Evolutionary conservation across 1,140 invertebrate genomes (phyloP).

Genomic region (Hyposmocoma kahamanoa): DNA sequence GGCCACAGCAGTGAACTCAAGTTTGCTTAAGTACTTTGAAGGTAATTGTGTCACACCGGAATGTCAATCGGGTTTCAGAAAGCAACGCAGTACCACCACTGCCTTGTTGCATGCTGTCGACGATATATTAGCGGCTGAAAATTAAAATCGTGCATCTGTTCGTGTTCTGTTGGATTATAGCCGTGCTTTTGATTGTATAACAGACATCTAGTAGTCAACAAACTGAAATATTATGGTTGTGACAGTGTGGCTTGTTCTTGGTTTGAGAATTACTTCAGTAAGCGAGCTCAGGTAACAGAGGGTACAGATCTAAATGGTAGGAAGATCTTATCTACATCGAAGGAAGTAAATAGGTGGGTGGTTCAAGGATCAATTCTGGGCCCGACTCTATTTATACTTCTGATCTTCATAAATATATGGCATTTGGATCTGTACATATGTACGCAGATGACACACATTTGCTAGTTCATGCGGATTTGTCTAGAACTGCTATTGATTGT

Average conservation of each 20-base stretch:
- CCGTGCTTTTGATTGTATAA: not conserved
- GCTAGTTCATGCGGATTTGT: not conserved
- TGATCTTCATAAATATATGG: not conserved
- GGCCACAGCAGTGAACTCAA: not conserved
- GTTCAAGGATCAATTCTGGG: conserved; percentile 4
- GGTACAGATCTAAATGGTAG: not conserved
- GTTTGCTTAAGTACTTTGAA: not conserved
- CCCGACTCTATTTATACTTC: conserved; percentile 1
- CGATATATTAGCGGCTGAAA: not conserved
- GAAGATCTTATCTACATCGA: not conserved
- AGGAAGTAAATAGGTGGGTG: not conserved
- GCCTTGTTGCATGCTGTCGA: not conserved
- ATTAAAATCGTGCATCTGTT: not conserved
- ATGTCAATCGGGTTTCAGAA: not conserved
- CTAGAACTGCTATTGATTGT: no score
- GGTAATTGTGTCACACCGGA: not conserved
- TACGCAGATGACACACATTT: not conserved
- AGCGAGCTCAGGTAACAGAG: not conserved
- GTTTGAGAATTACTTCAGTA: not conserved
- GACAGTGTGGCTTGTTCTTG: not conserved
- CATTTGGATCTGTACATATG: not conserved
- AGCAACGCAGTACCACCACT: not conserved
- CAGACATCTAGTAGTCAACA: not conserved
- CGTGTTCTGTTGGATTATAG: not conserved
- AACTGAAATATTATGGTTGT: conserved; percentile 5